phyloP scores from a whole-genome alignment of 2,888 invertebrate genomes.

The Macropis europaea region DNA sequence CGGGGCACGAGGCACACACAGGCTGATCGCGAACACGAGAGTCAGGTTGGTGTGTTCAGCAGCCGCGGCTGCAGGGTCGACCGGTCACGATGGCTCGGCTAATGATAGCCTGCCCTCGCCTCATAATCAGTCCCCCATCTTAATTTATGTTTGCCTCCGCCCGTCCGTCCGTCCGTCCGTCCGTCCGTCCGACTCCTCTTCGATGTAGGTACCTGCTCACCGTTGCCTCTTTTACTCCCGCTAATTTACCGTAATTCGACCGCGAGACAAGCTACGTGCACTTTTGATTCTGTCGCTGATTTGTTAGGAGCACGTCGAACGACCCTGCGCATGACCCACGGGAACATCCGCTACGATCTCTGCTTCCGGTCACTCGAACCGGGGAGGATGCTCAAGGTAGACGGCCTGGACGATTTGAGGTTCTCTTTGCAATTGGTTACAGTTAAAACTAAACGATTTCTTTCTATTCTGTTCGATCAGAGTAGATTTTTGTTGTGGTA shows the following conservation, averaged over 20 bases:
- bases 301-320: constrained; percentile 52
- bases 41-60: constrained; percentile 66
- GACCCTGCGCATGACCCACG: constrained; percentile 32
- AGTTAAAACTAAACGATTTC: no score
- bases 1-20: constrained; percentile 74
- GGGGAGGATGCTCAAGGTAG: no score
- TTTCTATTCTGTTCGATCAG: no score
- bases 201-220: constrained; percentile 74
- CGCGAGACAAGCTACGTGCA: constrained; percentile 59
- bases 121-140: constrained; percentile 79
- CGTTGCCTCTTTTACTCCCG: constrained; percentile 72
- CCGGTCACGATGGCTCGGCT: constrained; percentile 78
- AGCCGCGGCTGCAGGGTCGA: constrained; percentile 76
- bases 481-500: no score
- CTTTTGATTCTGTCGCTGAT: constrained; percentile 65
- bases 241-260: constrained; percentile 77
- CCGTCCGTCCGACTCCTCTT: constrained; percentile 62
- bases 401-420: no score
- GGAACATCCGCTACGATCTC: constrained; percentile 19
- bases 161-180: constrained; percentile 67
- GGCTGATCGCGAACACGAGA: constrained; percentile 66
- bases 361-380: constrained; percentile 45
- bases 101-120: constrained; percentile 78
- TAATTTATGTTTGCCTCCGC: constrained; percentile 79
- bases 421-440: no score